A percentile compares a stretch with the other conserved stretches of the same genome.
phyloP scores from a whole-genome alignment of 2,113 vertebrate genomes.

The Protobothrops flavoviridis region DNA sequence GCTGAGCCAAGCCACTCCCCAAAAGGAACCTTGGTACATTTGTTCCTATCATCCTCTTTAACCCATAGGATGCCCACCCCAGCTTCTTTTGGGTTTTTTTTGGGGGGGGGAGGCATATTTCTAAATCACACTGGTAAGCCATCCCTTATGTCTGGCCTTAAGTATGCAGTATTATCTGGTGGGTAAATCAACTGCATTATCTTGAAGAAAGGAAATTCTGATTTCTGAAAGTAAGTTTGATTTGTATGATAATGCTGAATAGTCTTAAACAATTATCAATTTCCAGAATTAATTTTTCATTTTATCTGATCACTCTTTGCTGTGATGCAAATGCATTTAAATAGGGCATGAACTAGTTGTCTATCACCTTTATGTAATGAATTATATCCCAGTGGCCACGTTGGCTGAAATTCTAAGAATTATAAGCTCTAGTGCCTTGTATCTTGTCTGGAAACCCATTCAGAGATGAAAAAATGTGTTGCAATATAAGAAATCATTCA shows the following conservation, averaged over 20 bases:
- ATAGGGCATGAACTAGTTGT: not conserved
- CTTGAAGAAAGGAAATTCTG: not conserved
- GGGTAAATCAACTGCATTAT: not conserved
- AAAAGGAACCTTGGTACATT: not conserved
- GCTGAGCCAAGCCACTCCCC: not conserved
- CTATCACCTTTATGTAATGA: not conserved
- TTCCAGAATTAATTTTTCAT: not conserved
- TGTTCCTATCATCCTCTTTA: not conserved
- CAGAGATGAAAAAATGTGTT: not conserved
- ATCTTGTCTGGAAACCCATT: not conserved
- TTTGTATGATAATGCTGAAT: not conserved
- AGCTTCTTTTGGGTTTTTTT: not conserved
- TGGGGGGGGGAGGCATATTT: not conserved
- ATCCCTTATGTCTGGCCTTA: not conserved
- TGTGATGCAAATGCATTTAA: not conserved
- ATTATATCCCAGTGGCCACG: not conserved
- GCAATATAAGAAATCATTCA: not conserved
- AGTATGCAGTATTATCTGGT: not conserved
- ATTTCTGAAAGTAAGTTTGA: not conserved
- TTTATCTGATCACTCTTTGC: not conserved
- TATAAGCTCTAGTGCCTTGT: not conserved
- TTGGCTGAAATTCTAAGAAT: not conserved
- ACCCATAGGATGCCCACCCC: not conserved
- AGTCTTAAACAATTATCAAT: not conserved
- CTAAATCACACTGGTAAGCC: not conserved